Conservation (phyloP, 2,113 vertebrate genomes). For the Pedionomus torquatus region DNA sequence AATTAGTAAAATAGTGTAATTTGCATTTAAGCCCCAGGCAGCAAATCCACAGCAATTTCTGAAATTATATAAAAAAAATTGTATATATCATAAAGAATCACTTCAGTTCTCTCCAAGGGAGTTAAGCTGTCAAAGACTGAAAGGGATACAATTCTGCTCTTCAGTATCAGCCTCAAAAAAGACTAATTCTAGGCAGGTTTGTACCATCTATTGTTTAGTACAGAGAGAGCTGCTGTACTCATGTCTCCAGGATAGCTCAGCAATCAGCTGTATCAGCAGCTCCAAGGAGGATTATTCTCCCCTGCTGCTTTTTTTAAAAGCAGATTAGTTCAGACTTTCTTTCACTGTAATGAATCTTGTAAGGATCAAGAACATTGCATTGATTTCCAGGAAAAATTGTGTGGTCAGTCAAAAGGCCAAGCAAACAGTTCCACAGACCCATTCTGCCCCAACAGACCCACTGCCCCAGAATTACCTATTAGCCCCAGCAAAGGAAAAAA, state of each 20-base stretch:
- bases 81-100: not conserved
- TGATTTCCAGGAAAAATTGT: slow-evolving; percentile 49
- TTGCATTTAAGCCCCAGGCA: slow-evolving; percentile 36
- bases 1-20: slow-evolving; percentile 29
- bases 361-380: slow-evolving; percentile 48
- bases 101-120: not conserved
- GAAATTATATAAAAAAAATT: not conserved
- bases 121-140: not conserved
- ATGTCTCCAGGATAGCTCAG: slow-evolving; percentile 5
- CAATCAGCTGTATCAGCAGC: slow-evolving; percentile 31
- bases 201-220: not conserved
- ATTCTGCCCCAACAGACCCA: not conserved
- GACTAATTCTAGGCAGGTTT: not conserved
- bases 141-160: not conserved
- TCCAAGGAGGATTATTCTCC: slow-evolving; percentile 42
- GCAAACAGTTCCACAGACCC: slow-evolving; percentile 65
- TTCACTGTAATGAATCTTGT: slow-evolving; percentile 65
- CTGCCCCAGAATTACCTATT: not conserved
- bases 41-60: slow-evolving; percentile 2
- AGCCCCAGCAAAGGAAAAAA: not conserved
- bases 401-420: slow-evolving; percentile 66
- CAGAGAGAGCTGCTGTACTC: not conserved
- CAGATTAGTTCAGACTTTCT: slow-evolving; percentile 79
- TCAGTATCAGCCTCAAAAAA: not conserved
- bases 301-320: slow-evolving; percentile 57